Evolutionary conservation across 1,140 invertebrate genomes (phyloP), one percentile per base, ranked within the genome.

Genomic region (Camponotus floridanus): DNA sequence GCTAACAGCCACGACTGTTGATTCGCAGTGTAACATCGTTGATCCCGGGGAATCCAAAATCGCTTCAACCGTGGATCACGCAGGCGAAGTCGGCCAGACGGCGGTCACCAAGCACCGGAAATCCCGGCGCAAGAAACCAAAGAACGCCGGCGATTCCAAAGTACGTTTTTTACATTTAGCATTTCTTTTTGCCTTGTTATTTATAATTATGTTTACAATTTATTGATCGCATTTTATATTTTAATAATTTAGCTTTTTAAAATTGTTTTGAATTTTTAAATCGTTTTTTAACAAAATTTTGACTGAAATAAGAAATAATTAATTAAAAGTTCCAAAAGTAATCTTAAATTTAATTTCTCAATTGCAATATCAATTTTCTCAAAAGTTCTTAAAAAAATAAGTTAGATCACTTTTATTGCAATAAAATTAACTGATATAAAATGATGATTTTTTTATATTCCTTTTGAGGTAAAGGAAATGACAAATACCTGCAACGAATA

Each of bases 121-220:
- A 57, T 86, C 90, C 13, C 91, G 93, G 59, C 93, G 92, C 67
- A 93, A 93, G 88, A 93, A 93, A 85, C 76, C 84, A 11, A 91
- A 88, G 68, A 94, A 92, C 36, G 76, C 21, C 15, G 73, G 85
- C 33, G 90, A 89, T 8, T 87, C 85, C 45, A 94, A 93, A 86
- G 92, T 93, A 79, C 68, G 39, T 81, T 80, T n/a, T 71, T 84
- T 39, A 62, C 45, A 2, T 21, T 6, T 6, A 26, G 13, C 0
- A 3, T 39, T 55, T 45, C 18, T 18, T 59, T 59, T 76, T 67
- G 15, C 3, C 11, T 68, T 18, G 1, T 31, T 13, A 33, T 67
- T 88, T 79, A 33, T 15, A 42, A 85, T 74, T n/a, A 55, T 3
- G 36, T 57, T 68, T 59, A 64, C 42, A 42, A 57, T 67, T 59